These are phyloP conservation scores for Microhierax caerulescens DNA, from an alignment of 2,797 vertebrate genomes.

Conservation along the genomic window DNA sequence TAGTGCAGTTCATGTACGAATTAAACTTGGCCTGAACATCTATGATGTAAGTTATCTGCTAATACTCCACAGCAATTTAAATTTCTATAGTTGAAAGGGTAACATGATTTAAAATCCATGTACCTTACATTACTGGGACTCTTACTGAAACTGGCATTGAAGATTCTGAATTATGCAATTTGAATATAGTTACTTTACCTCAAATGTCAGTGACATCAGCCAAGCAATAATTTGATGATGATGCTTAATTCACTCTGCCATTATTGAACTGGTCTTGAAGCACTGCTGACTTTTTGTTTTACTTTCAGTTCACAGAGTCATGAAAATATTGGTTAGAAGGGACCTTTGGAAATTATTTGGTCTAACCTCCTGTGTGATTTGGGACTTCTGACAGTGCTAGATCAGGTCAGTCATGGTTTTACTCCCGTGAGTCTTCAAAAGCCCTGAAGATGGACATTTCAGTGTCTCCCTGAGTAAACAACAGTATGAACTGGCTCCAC, in stretches of 20 bases:
- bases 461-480: background rate
- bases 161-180: constrained; percentile 16
- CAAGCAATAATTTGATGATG: constrained; percentile 11
- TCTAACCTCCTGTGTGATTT: background rate
- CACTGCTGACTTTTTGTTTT: background rate
- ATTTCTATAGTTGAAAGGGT: constrained; percentile 2
- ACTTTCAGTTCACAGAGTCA: background rate
- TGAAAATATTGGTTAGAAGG: constrained; percentile 25
- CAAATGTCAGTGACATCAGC: background rate
- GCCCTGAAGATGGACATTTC: background rate
- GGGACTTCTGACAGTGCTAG: background rate
- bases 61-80: background rate
- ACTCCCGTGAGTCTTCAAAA: background rate
- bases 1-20: background rate
- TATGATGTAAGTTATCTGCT: background rate
- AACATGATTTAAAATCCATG: constrained; percentile 46
- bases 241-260: background rate
- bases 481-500: background rate
- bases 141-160: constrained; percentile 5
- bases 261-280: background rate
- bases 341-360: background rate
- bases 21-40: constrained; percentile 1
- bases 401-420: background rate
- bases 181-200: background rate
- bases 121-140: background rate